These are phyloP conservation scores for Ectropis grisescens DNA, from an alignment of 1,140 invertebrate species.

Conservation along the genomic window DNA sequence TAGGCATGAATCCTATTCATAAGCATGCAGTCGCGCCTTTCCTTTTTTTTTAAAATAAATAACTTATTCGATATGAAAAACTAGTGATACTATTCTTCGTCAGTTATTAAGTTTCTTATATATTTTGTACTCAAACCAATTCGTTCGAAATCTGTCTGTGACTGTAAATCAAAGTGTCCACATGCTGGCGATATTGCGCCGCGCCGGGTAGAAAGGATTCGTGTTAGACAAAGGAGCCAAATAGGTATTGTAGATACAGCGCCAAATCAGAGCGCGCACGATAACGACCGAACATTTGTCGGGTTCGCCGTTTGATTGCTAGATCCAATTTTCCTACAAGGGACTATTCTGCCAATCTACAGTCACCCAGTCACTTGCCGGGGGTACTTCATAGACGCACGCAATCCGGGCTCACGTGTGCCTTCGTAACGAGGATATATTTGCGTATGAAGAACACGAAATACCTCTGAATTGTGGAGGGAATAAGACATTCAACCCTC, in stretches of 20 bases:
- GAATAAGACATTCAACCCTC: conserved; percentile 67
- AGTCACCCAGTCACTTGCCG: conserved; percentile 17
- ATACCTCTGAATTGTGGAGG: conserved; percentile 69
- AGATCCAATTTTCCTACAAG: conserved; percentile 31
- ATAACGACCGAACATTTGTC: conserved; percentile 22
- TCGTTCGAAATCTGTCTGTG: too few species aligned
- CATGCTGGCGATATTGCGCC: too few species aligned
- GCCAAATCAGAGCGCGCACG: conserved; percentile 16
- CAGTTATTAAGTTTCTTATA: too few species aligned
- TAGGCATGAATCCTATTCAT: too few species aligned
- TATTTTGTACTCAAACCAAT: too few species aligned
- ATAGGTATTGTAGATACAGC: background rate
- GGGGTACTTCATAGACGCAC: conserved; percentile 39
- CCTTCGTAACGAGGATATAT: conserved; percentile 67
- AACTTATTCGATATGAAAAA: too few species aligned
- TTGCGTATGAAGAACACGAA: conserved; percentile 71
- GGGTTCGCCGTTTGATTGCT: conserved; percentile 27
- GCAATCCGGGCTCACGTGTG: conserved; percentile 61
- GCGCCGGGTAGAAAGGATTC: too few species aligned
- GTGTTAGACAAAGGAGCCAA: too few species aligned
- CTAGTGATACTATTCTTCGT: too few species aligned
- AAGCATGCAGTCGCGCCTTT: too few species aligned
- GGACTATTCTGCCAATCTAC: conserved; percentile 27
- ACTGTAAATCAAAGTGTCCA: too few species aligned
- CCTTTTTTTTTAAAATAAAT: too few species aligned